Evolutionary conservation across 2,113 vertebrate species (phyloP).

Genomic region (Eretmochelys imbricata): DNA sequence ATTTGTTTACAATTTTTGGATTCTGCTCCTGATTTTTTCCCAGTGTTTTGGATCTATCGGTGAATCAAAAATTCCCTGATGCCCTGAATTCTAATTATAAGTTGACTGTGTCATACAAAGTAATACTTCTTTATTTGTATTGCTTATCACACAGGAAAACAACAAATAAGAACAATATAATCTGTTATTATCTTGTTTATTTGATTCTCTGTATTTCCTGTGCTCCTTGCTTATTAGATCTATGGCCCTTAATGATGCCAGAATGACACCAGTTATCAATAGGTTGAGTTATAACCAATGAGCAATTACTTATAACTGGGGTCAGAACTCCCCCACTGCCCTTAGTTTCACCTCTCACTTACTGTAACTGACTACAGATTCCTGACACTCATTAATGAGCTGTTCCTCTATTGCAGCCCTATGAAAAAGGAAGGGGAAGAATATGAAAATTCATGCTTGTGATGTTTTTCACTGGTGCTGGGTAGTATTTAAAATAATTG

Average conservation of each 20-base stretch:
- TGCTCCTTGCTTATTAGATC: neutral
- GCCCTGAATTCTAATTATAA: neutral
- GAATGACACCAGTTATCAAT: conserved; percentile 6
- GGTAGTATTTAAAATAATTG: neutral
- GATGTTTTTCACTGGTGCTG: neutral
- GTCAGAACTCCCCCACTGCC: conserved; percentile 17
- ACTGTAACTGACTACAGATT: neutral
- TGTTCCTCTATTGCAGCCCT: neutral
- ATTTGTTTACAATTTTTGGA: neutral
- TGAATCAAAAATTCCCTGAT: neutral
- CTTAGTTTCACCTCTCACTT: neutral
- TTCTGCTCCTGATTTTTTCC: neutral
- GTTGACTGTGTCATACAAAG: neutral
- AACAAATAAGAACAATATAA: neutral
- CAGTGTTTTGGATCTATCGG: neutral
- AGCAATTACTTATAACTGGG: conserved; percentile 37
- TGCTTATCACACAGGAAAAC: neutral
- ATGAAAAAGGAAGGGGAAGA: neutral
- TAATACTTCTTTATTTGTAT: neutral
- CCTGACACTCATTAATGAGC: neutral
- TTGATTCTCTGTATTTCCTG: neutral
- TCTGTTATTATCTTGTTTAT: neutral
- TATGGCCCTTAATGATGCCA: conserved; percentile 30
- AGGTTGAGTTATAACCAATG: conserved; percentile 4
- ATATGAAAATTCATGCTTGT: neutral